These are phyloP conservation scores for Macrochelys suwanniensis DNA, from an alignment of 2,797 vertebrate genomes.

Conservation along the genomic window DNA sequence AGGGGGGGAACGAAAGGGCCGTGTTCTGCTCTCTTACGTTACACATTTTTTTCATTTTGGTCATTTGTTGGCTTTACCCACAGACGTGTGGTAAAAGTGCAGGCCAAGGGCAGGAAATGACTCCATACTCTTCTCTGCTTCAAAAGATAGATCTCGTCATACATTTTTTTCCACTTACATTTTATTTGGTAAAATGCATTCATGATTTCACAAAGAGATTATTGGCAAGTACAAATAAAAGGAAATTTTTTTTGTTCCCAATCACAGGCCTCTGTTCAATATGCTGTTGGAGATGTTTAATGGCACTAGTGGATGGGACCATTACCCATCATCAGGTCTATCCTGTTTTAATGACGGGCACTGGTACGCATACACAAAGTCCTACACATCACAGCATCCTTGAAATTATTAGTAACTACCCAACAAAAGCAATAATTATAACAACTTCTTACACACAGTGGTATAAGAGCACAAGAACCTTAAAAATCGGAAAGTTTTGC, in stretches of 20 bases:
- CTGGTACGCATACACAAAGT: accelerated
- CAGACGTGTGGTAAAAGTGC: not conserved
- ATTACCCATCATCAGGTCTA: not conserved
- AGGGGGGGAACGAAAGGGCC: not conserved
- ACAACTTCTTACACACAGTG: not conserved
- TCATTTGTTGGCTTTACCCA: not conserved
- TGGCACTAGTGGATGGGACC: not conserved
- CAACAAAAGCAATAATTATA: not conserved
- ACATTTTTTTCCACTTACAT: not conserved
- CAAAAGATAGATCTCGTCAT: not conserved
- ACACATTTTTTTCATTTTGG: not conserved
- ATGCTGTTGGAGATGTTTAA: not conserved
- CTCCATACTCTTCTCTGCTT: not conserved
- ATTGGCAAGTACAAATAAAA: not conserved
- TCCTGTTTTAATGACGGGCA: not conserved
- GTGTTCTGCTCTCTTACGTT: not conserved
- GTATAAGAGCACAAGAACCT: not conserved
- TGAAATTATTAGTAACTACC: not conserved
- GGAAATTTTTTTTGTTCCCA: not conserved
- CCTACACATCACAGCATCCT: not conserved
- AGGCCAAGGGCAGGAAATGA: not conserved
- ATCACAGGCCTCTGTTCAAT: not conserved
- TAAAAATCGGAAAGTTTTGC: not conserved
- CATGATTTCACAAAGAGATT: not conserved
- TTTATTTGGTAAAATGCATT: not conserved